Conservation (phyloP, 2,797 vertebrate species). For the Geotria australis region DNA sequence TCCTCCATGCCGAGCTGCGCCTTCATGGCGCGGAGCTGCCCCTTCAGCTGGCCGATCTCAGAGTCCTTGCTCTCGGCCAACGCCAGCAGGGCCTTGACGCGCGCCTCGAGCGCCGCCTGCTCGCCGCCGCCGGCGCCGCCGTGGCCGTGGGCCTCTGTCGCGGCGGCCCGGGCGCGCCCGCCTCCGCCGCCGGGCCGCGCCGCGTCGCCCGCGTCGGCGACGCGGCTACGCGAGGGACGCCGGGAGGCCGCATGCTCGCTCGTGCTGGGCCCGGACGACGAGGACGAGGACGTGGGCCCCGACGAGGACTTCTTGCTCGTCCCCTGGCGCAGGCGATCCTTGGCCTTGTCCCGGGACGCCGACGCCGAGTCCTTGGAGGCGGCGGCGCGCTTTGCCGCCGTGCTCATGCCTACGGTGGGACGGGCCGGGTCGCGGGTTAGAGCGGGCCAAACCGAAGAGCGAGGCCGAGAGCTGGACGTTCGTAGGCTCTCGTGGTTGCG, state of each 20-base stretch:
- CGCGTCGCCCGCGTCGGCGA: too few relatives aligned
- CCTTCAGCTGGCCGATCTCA: constrained; percentile 56
- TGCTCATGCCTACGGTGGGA: constrained; percentile 8
- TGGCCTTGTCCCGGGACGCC: constrained; percentile 37
- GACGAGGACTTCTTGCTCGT: constrained; percentile 36
- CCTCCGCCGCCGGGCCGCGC: too few relatives aligned
- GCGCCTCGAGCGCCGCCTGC: constrained; percentile 49
- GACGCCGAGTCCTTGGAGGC: constrained; percentile 40
- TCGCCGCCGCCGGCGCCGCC: constrained; percentile 40
- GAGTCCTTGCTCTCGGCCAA: constrained; percentile 67
- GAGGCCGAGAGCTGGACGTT: too few relatives aligned
- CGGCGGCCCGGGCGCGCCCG: too few relatives aligned
- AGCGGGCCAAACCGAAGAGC: too few relatives aligned
- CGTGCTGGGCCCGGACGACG: constrained; percentile 40
- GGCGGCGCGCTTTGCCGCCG: constrained; percentile 28
- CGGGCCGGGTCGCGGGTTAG: too few relatives aligned
- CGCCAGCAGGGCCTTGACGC: constrained; percentile 54
- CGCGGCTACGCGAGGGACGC: too few relatives aligned
- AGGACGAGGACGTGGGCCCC: constrained; percentile 7
- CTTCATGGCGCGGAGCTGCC: constrained; percentile 51
- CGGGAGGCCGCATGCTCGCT: constrained; percentile 11
- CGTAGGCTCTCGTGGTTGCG: too few relatives aligned
- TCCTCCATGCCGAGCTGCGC: constrained; percentile 41
- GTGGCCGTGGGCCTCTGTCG: too few relatives aligned
- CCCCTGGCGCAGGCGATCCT: constrained; percentile 31